A percentile compares a stretch with the other conserved stretches of the same genome.
These are phyloP conservation scores for Lathamus discolor DNA, from an alignment of 2,113 vertebrate species.

Conservation along the genomic window DNA sequence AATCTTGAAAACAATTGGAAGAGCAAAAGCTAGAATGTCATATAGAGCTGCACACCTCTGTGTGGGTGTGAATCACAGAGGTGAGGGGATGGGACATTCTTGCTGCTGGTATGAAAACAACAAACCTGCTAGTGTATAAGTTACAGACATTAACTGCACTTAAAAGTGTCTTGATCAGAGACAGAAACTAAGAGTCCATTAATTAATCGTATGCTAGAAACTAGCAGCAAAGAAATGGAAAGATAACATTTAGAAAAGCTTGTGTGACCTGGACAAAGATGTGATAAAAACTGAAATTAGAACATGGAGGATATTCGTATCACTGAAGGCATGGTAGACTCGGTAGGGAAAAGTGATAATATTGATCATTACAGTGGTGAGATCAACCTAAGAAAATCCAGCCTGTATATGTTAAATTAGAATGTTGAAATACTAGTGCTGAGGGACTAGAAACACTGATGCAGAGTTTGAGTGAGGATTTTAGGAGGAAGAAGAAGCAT, in stretches of 20 bases:
- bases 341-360: not conserved
- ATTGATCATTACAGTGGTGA: not conserved
- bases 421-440: not conserved
- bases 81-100: not conserved
- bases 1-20: not conserved
- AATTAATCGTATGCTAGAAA: not conserved
- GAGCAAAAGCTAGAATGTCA: not conserved
- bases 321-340: not conserved
- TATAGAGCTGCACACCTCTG: not conserved
- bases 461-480: not conserved
- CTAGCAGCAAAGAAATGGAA: not conserved
- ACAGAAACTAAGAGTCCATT: not conserved
- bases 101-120: not conserved
- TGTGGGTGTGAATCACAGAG: not conserved
- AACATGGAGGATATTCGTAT: not conserved
- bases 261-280: not conserved
- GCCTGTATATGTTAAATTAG: not conserved
- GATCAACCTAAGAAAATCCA: not conserved
- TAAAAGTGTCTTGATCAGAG: not conserved
- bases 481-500: not conserved
- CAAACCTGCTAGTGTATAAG: not conserved
- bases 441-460: not conserved
- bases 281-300: not conserved
- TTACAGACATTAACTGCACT: not conserved
- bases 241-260: not conserved